phyloP scores from a whole-genome alignment of 2,113 vertebrate species.

The Sapajus apella region DNA sequence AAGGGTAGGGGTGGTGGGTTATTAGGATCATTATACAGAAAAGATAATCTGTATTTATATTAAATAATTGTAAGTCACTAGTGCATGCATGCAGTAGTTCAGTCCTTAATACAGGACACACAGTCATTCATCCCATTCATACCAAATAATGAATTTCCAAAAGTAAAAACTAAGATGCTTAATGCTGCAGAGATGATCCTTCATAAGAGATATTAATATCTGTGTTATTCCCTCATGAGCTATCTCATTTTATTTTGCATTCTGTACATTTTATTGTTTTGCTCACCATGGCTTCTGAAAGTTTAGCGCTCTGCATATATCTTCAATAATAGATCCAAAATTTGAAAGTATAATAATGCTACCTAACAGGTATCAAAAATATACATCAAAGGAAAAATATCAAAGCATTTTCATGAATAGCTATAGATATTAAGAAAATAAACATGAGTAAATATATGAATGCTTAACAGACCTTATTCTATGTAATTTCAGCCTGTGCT shows the following conservation, averaged over 20 bases:
- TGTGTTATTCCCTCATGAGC: neutral
- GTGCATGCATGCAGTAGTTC: neutral
- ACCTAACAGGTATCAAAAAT: neutral
- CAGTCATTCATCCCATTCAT: neutral
- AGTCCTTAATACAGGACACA: neutral
- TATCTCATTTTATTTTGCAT: neutral
- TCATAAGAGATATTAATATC: neutral
- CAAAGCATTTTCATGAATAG: neutral
- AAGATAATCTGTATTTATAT: neutral
- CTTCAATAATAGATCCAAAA: neutral
- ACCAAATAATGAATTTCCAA: neutral
- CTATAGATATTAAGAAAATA: neutral
- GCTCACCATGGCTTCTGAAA: neutral
- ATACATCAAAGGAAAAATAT: neutral
- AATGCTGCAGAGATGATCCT: neutral
- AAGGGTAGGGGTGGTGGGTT: neutral
- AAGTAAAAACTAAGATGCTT: neutral
- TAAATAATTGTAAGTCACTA: neutral
- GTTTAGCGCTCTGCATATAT: neutral
- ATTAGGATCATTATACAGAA: neutral
- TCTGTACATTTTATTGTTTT: constrained; percentile 47
- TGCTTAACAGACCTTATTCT: neutral
- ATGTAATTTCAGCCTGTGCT: neutral
- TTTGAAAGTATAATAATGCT: neutral
- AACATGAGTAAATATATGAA: neutral